These are phyloP conservation scores for Danaus plexippus DNA, from an alignment of 1,140 invertebrate genomes.

Conservation along the genomic window DNA sequence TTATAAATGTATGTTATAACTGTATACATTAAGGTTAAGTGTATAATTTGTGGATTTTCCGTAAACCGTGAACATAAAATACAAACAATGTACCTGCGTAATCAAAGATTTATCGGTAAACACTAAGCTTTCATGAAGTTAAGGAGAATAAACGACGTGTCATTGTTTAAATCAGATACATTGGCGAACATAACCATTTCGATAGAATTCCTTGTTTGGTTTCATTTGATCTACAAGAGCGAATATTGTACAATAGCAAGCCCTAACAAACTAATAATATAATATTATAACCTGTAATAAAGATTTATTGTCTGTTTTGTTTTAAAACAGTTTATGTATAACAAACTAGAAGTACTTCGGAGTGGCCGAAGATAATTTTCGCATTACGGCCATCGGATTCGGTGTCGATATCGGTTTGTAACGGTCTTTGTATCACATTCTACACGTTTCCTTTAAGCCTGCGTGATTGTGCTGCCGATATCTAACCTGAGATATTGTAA, in stretches of 20 bases:
- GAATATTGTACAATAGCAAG: too few relatives aligned
- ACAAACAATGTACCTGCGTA: slow-evolving; percentile 1
- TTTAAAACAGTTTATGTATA: too few relatives aligned
- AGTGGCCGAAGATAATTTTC: slow-evolving; percentile 55
- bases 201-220: slow-evolving; percentile 13
- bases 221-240: too few relatives aligned
- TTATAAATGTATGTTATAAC: too few relatives aligned
- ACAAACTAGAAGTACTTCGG: slow-evolving; percentile 3
- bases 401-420: slow-evolving; percentile 53
- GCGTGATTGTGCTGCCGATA: slow-evolving; percentile 28
- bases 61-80: too few relatives aligned
- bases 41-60: too few relatives aligned
- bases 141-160: slow-evolving; percentile 59
- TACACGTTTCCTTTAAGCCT: slow-evolving; percentile 38
- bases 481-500: slow-evolving; percentile 21
- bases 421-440: slow-evolving; percentile 56
- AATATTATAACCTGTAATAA: too few relatives aligned
- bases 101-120: slow-evolving; percentile 40
- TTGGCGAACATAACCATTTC: slow-evolving; percentile 61
- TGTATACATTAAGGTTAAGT: too few relatives aligned
- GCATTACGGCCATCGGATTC: slow-evolving; percentile 56
- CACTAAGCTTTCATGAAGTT: slow-evolving; percentile 42
- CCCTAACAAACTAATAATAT: too few relatives aligned
- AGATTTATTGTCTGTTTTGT: too few relatives aligned
- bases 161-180: slow-evolving; percentile 63